Conservation (phyloP, 1,140 invertebrate species). For the Daktulosphaira vitifoliae region DNA sequence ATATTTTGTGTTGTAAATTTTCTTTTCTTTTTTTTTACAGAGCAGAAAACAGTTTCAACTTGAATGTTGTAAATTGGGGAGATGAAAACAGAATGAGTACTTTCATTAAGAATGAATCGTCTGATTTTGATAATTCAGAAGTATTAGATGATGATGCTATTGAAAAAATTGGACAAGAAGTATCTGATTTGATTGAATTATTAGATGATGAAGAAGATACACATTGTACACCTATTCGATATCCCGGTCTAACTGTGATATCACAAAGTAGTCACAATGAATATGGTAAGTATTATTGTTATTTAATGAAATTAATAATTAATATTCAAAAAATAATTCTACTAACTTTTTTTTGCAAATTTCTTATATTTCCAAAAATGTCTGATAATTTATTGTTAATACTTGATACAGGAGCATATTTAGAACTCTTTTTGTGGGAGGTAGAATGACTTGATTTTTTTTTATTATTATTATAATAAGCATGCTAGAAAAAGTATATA, state of each 20-base stretch:
- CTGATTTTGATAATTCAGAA: slow-evolving; percentile 9
- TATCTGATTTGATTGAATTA: slow-evolving; percentile 9
- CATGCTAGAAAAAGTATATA: too few species aligned
- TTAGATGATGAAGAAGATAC: slow-evolving; percentile 9
- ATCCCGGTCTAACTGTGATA: background rate
- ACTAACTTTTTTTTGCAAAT: too few species aligned
- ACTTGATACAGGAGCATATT: too few species aligned
- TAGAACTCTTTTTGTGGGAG: too few species aligned
- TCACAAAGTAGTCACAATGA: slow-evolving; percentile 2
- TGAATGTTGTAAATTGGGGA: slow-evolving; percentile 25
- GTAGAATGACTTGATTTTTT: too few species aligned
- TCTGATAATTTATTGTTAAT: too few species aligned
- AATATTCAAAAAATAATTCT: too few species aligned
- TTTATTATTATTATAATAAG: too few species aligned
- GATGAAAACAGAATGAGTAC: slow-evolving; percentile 22
- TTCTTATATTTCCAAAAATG: too few species aligned
- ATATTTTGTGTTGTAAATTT: too few species aligned
- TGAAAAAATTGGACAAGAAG: slow-evolving; percentile 22
- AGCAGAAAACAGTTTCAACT: slow-evolving; percentile 17
- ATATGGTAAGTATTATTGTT: slow-evolving; percentile 7
- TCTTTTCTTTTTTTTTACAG: background rate
- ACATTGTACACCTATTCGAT: background rate
- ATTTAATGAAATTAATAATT: too few species aligned
- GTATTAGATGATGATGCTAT: slow-evolving; percentile 12
- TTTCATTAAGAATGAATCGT: background rate